Conservation (phyloP, 1,140 invertebrate species). For the Ooceraea biroi region DNA sequence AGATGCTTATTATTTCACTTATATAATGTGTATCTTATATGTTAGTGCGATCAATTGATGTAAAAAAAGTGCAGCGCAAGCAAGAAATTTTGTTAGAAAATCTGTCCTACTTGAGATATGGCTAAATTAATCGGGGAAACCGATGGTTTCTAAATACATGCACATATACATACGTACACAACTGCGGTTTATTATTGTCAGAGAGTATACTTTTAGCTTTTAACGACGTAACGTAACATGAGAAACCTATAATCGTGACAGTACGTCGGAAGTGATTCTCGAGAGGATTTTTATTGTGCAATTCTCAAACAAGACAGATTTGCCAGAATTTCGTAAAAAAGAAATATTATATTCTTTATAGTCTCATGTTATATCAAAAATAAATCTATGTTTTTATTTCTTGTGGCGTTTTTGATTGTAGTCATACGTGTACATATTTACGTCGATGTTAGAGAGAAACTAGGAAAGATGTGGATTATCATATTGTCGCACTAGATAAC, state of each 20-base stretch:
- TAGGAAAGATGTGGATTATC: constrained; percentile 38
- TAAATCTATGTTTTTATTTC: constrained; percentile 84
- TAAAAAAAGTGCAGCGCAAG: constrained; percentile 57
- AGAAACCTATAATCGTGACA: constrained; percentile 3
- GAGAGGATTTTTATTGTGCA: constrained; percentile 19
- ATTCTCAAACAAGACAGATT: constrained; percentile 74
- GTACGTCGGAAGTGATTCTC: neutral
- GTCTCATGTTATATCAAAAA: constrained; percentile 82
- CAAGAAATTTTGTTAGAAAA: constrained; percentile 64
- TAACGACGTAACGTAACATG: neutral
- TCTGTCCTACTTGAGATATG: constrained; percentile 73
- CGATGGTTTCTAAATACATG: no score
- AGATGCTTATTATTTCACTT: constrained; percentile 78
- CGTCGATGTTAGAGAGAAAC: constrained; percentile 65
- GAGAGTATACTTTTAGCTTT: neutral
- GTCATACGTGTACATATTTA: constrained; percentile 79
- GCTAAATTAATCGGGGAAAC: constrained; percentile 1
- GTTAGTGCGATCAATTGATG: constrained; percentile 58
- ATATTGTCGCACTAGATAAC: constrained; percentile 32
- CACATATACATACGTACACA: neutral
- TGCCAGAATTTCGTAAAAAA: constrained; percentile 71
- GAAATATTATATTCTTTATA: constrained; percentile 84
- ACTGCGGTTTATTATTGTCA: neutral
- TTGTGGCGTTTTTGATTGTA: constrained; percentile 77
- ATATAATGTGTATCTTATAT: constrained; percentile 74